phyloP scores from a whole-genome alignment of 2,797 vertebrate species.

The Eupleurogrammus muticus region DNA sequence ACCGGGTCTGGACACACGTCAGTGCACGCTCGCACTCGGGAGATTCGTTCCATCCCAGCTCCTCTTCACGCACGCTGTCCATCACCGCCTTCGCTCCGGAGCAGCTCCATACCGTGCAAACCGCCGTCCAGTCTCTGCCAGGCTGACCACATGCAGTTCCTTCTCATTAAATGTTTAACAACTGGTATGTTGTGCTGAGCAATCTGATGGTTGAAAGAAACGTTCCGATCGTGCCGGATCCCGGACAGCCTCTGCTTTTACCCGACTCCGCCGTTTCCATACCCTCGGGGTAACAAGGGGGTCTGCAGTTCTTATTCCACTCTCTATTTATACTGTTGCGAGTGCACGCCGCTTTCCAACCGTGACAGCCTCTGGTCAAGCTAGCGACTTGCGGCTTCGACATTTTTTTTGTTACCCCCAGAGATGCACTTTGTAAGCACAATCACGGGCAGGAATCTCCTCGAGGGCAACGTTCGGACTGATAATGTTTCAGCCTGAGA shows the following conservation, averaged over 20 bases:
- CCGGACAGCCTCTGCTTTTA: slow-evolving; percentile 14
- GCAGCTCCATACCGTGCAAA: slow-evolving; percentile 50
- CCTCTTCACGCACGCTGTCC: slow-evolving; percentile 30
- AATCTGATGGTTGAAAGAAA: slow-evolving; percentile 26
- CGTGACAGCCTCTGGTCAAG: slow-evolving; percentile 14
- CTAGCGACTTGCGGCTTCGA: slow-evolving; percentile 6
- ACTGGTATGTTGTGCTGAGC: slow-evolving; percentile 41
- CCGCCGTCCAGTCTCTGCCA: slow-evolving; percentile 45
- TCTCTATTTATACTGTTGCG: slow-evolving; percentile 8
- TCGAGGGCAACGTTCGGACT: neutral
- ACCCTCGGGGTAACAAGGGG: neutral
- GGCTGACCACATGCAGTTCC: slow-evolving; percentile 43
- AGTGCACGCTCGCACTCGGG: slow-evolving; percentile 4
- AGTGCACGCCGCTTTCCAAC: neutral
- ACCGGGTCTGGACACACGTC: slow-evolving; percentile 8
- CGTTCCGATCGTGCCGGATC: slow-evolving; percentile 40
- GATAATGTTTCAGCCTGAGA: slow-evolving; percentile 8
- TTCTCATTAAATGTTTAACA: slow-evolving; percentile 41
- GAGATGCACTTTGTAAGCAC: slow-evolving; percentile 6
- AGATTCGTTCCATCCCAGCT: slow-evolving; percentile 34
- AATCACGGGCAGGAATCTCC: slow-evolving; percentile 14
- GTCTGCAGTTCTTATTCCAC: slow-evolving; percentile 13
- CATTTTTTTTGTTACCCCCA: slow-evolving; percentile 1
- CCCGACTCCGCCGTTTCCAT: slow-evolving; percentile 21
- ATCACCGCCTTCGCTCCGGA: slow-evolving; percentile 35